A percentile compares a stretch with the other conserved stretches of the same genome.
These are phyloP conservation scores for Oasisia sp. DNA, from an alignment of 2,888 invertebrate genomes.

Conservation along the genomic window DNA sequence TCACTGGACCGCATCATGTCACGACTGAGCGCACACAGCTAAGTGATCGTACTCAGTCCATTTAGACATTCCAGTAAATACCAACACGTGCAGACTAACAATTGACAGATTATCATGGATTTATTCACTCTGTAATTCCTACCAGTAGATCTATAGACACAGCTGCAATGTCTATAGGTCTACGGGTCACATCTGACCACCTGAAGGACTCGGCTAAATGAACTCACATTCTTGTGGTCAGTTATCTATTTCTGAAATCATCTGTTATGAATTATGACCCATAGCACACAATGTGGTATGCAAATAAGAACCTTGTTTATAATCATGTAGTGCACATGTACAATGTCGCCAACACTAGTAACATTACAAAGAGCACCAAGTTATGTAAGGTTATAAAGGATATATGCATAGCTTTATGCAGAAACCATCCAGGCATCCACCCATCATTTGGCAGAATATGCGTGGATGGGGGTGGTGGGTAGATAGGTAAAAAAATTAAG, in stretches of 20 bases:
- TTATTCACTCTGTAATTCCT: neutral
- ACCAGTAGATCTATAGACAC: neutral
- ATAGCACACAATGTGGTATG: neutral
- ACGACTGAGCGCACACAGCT: neutral
- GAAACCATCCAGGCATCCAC: no score
- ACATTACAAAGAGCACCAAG: neutral
- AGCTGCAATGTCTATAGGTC: neutral
- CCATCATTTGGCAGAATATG: no score
- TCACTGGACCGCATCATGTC: neutral
- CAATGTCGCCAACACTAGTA: neutral
- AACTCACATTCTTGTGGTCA: neutral
- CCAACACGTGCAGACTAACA: neutral
- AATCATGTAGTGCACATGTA: neutral
- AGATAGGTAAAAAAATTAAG: no score
- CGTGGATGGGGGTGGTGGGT: no score
- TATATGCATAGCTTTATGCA: no score
- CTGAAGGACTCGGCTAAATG: neutral
- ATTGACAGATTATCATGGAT: neutral
- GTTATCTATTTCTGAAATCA: neutral
- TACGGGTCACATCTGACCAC: neutral
- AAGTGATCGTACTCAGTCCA: neutral
- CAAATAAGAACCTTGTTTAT: neutral
- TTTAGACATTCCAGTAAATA: conserved; percentile 17
- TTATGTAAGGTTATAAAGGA: neutral
- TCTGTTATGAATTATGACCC: neutral